Percentiles rank a stretch among this genome's conserved stretches.
Conservation (phyloP, 2,797 vertebrate genomes). For the Dryobates pubescens region DNA sequence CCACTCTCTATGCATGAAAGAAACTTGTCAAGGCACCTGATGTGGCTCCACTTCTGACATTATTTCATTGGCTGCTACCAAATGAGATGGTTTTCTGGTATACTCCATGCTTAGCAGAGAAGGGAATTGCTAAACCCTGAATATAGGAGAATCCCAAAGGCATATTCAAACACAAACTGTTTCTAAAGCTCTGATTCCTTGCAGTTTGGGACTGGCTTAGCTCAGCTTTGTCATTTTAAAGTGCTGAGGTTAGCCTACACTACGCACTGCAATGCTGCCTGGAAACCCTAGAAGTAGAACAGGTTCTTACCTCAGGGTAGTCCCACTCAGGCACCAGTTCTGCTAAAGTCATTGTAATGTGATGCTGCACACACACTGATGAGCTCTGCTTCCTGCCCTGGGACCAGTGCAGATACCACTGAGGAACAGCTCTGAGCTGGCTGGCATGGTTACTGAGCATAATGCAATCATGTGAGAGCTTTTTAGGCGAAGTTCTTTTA, state of each 20-base stretch:
- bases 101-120: not conserved
- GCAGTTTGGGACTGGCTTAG: not conserved
- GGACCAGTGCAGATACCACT: not conserved
- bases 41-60: not conserved
- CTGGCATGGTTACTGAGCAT: rapidly evolving
- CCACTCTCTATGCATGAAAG: too few species aligned
- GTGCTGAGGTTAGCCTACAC: not conserved
- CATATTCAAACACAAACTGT: not conserved
- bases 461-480: rapidly evolving
- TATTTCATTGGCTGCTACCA: not conserved
- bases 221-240: not conserved
- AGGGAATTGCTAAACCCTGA: not conserved
- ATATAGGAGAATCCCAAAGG: not conserved
- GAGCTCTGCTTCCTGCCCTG: not conserved
- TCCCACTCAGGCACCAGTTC: not conserved
- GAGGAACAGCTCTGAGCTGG: not conserved
- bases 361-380: rapidly evolving
- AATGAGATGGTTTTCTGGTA: not conserved
- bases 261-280: not conserved
- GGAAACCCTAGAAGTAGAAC: not conserved
- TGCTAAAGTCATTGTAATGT: not conserved
- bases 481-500: not conserved
- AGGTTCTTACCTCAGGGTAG: not conserved
- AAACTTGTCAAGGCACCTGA: not conserved
- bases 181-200: not conserved